Evolutionary conservation across 2,113 vertebrate species (phyloP).

Genomic region (Bos indicus): DNA sequence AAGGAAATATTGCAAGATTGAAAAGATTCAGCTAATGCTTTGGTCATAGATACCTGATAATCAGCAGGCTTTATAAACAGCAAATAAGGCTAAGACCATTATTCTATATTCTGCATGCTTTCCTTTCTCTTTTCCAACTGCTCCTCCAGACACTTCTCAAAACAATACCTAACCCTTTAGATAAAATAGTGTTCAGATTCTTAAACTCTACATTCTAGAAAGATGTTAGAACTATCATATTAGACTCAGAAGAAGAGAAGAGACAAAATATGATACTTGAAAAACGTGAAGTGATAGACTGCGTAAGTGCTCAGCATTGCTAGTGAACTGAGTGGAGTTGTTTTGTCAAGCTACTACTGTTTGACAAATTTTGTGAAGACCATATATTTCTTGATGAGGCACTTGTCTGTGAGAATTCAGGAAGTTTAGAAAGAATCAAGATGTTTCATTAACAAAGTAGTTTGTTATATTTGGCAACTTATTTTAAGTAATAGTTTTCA

Average conservation of each 20-base stretch:
- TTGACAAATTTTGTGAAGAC: not conserved
- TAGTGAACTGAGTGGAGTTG: not conserved
- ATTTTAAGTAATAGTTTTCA: not conserved
- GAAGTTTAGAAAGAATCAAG: constrained; percentile 10
- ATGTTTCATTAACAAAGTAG: not conserved
- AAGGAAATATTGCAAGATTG: not conserved
- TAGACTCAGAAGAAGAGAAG: not conserved
- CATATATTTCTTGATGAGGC: constrained; percentile 20
- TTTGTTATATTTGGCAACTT: not conserved
- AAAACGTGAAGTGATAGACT: not conserved
- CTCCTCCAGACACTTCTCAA: not conserved
- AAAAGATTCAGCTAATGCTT: not conserved
- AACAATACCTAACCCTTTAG: not conserved
- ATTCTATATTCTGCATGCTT: not conserved
- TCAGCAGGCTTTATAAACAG: not conserved
- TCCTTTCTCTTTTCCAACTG: not conserved
- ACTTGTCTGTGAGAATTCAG: not conserved
- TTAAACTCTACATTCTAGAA: not conserved
- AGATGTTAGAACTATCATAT: not conserved
- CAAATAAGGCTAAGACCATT: not conserved
- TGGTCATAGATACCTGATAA: not conserved
- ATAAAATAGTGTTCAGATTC: not conserved
- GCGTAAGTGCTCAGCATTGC: not conserved
- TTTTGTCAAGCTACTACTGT: not conserved
- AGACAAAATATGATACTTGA: not conserved